Base-by-base conservation (phyloP, 30 jellyfish, hydroid and myxozoan species). In the Nemopilema nomurai region DNA sequence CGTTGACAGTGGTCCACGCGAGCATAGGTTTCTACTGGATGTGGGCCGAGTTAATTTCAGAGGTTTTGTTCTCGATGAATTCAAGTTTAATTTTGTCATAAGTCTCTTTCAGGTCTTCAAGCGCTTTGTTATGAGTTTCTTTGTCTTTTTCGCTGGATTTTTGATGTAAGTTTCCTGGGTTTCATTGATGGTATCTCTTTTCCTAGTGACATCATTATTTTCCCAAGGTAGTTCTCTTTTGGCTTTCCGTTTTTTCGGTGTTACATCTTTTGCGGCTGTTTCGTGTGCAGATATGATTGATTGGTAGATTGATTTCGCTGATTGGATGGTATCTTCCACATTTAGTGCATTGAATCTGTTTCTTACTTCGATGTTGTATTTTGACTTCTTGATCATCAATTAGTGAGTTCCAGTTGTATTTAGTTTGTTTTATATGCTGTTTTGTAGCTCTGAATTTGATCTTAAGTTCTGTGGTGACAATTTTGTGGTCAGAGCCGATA, bases 1-100 rank as follows among this genome's bases (percentile, higher is more conserved):
- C 67, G 67, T 51, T 51, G 17, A 51, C 67, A 20, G 67, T 20
- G 67, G 16, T 51, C 67, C 67, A 51, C 20, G 67, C 67, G 16
- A 51, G 67, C 20, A 9, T 51, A 16, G 67, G 19, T 51, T 51
- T 51, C 67, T 51, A 9, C 20, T 51, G 67, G 67, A 51, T 51
- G 67, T 51, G 67, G 67, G 67, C 67, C 67, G 67, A 51, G 67
- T 51, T 51, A 20, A 51, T 51, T 51, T 51, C 67, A 51, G 67
- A 51, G 67, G 19, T 51, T 51, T 51, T 51, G 67, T 20, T 51
- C 67, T 51, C 67, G 19, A 51, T 51, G 19, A 51, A 51, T 51
- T 51, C 16, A 9, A 51, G 16, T 9, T 20, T 51, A 20, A 51
- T 51, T 20, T 51, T 51, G 67, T 51, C 67, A 51, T 9, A 51